Base-by-base conservation (phyloP, 2,888 invertebrate genomes). In the Acanthococcus lagerstroemiae region DNA sequence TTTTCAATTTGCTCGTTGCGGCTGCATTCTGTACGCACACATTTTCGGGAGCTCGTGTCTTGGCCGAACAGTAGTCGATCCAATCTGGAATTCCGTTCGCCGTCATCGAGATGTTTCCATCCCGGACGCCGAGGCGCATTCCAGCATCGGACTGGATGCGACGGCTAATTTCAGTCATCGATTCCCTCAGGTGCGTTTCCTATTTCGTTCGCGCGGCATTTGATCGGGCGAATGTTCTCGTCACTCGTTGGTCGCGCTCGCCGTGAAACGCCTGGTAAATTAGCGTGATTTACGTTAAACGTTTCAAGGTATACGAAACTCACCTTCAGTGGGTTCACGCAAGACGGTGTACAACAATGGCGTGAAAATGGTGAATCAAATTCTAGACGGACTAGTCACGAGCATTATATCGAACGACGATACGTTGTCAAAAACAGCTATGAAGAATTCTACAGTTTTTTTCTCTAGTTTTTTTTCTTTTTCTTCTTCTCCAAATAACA, bases 361-460 rank as follows among this genome's bases (percentile, higher is more conserved):
- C 52, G 52, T 24, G 52, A 52, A 24, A 52, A 52, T 52, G 24
- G 52, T 21, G 52, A 52, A 52, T 52, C 52, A 52, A 52, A 52
- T 22, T 52, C 24, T 52, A 24, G 52, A 52, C 52, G 24, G 12
- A 24, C 22, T 19, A 52, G 22, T 52, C 52, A 22, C 52, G 37
- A 37, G 12, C n/a, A n/a, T 9, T 37, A 37, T 37, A 9, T 9
- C 37, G 37, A 37, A n/a, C 12, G 37, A 37, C 12, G 37, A 37
- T 9, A 15, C 37, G 37, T 37, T n/a, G 37, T 37, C 37, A 37
- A 37, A 37, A 37, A 37, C 37, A 9, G 37, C 37, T n/a, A n/a
- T n/a, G n/a, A n/a, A n/a, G n/a, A n/a, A 37, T 37, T 37, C 37
- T 37, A n/a, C 37, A 37, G 37, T 37, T 15, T 37, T 37, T 37